phyloP scores from a whole-genome alignment of 2,888 invertebrate species.

The Microchrysa polita region DNA sequence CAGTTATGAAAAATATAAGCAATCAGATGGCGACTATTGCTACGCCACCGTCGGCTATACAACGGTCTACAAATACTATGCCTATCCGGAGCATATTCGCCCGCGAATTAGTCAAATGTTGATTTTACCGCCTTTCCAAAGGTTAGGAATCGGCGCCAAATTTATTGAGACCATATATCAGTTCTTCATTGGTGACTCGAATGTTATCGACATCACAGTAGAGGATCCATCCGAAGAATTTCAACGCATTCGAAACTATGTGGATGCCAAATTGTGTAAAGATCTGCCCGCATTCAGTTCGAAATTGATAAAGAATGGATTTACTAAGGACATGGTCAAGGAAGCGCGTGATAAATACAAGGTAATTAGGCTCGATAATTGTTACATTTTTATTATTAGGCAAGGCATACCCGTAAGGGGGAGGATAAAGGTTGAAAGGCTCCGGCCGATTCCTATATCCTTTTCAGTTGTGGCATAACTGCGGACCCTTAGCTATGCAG shows the following conservation, averaged over 20 bases:
- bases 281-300: conserved; percentile 74
- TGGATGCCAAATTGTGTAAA: conserved; percentile 81
- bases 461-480: no score
- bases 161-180: conserved; percentile 71
- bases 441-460: no score
- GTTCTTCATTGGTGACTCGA: conserved; percentile 66
- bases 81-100: conserved; percentile 86
- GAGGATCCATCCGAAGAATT: conserved; percentile 96
- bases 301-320: conserved; percentile 76
- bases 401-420: no score
- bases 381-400: no score
- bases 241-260: conserved; percentile 87
- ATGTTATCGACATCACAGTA: conserved; percentile 75
- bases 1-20: conserved; percentile 77
- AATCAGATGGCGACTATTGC: conserved; percentile 68
- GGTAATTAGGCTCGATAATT: conserved; percentile 53
- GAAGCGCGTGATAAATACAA: conserved; percentile 79
- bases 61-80: conserved; percentile 94
- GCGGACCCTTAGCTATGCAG: no score
- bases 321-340: conserved; percentile 76
- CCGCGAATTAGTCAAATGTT: conserved; percentile 94
- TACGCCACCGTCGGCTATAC: conserved; percentile 88
- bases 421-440: no score
- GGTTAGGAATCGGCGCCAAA: conserved; percentile 83
- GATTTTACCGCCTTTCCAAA: conserved; percentile 91